Conservation (phyloP, 1,140 invertebrate genomes). For the Zaprionus inermis region DNA sequence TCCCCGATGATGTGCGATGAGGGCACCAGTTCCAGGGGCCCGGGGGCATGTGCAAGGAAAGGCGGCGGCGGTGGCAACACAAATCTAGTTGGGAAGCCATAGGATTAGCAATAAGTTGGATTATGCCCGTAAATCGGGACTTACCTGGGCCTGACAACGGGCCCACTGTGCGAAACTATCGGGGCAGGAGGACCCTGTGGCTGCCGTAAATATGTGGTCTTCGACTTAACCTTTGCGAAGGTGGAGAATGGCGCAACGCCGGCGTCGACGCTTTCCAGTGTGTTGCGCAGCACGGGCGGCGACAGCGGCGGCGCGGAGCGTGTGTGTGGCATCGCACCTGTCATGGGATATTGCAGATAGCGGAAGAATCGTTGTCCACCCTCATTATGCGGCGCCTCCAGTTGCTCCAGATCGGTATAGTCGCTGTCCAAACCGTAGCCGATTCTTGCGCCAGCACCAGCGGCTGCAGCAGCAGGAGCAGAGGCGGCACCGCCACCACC, state of each 20-base stretch:
- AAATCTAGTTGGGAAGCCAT: conserved; percentile 30
- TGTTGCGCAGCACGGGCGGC: conserved; percentile 55
- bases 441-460: not conserved
- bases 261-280: conserved; percentile 64
- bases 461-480: not conserved
- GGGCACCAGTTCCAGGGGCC: conserved; percentile 73
- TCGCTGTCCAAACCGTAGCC: not conserved
- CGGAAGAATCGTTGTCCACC: conserved; percentile 46
- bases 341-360: conserved; percentile 45
- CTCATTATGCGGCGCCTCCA: conserved; percentile 1
- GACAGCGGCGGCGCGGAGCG: conserved; percentile 11
- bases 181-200: not conserved
- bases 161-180: not conserved
- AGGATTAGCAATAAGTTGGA: not conserved
- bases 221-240: conserved; percentile 37
- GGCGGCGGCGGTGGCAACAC: conserved; percentile 52
- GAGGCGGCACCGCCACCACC: not conserved
- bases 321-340: not conserved
- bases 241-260: conserved; percentile 52
- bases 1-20: conserved; percentile 73
- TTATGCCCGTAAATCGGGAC: not conserved
- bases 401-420: conserved; percentile 12
- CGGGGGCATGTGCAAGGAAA: conserved; percentile 57
- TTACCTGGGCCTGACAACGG: conserved; percentile 39
- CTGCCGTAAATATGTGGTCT: not conserved